These are phyloP conservation scores for Agrotis ipsilon DNA, from an alignment of 2,888 invertebrate genomes.

Conservation along the genomic window DNA sequence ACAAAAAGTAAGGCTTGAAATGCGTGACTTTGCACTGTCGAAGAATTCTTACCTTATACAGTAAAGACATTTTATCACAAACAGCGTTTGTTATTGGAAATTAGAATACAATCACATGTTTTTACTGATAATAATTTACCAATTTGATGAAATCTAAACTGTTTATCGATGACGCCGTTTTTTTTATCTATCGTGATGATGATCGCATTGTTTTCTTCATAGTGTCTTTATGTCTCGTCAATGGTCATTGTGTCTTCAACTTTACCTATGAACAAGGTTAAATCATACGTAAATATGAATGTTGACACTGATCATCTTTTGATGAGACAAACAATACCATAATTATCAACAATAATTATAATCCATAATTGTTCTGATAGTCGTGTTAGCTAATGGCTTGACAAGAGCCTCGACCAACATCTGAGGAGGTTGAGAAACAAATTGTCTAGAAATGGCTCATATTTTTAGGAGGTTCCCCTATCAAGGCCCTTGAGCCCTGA, in stretches of 20 bases:
- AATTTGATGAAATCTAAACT: slow-evolving; percentile 12
- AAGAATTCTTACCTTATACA: slow-evolving; percentile 43
- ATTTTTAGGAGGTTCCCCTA: too few species aligned
- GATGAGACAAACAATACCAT: slow-evolving; percentile 8
- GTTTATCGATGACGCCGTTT: background rate
- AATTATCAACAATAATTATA: slow-evolving; percentile 1
- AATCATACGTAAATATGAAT: background rate
- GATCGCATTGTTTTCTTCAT: background rate
- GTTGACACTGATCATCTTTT: slow-evolving; percentile 9
- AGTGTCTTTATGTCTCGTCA: slow-evolving; percentile 4
- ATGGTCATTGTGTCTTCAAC: background rate
- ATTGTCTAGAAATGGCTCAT: too few species aligned
- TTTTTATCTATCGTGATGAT: background rate
- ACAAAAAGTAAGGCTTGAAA: slow-evolving; percentile 49
- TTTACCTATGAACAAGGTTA: background rate
- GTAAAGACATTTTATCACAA: slow-evolving; percentile 34
- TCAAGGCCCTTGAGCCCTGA: too few species aligned
- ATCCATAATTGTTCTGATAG: background rate
- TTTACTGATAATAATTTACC: slow-evolving; percentile 2
- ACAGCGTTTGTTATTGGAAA: slow-evolving; percentile 5
- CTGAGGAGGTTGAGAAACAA: too few species aligned
- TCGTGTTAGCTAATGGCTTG: too few species aligned
- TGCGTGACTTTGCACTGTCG: slow-evolving; percentile 46
- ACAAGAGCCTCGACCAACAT: too few species aligned
- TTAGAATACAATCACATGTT: slow-evolving; percentile 27